Evolutionary conservation across 2,113 vertebrate species (phyloP).

Genomic region (Lipophrys pholis): DNA sequence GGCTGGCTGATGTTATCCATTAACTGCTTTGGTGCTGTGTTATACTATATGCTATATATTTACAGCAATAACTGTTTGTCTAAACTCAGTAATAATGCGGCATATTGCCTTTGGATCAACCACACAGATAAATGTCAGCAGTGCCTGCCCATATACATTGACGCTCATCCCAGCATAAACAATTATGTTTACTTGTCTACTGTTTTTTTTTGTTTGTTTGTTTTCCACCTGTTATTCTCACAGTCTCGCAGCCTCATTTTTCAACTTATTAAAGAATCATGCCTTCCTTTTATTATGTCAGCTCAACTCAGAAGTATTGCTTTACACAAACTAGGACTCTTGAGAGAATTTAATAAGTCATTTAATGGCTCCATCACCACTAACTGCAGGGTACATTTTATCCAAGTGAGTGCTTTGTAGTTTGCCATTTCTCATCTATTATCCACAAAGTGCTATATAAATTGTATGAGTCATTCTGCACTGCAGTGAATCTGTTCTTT

Average conservation of each 20-base stretch:
- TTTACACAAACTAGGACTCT: slow-evolving; percentile 62
- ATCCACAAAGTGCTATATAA: slow-evolving; percentile 68
- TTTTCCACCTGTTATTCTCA: slow-evolving; percentile 21
- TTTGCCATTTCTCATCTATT: slow-evolving; percentile 72
- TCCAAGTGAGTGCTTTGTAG: slow-evolving; percentile 74
- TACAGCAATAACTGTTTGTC: slow-evolving; percentile 36
- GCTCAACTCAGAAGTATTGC: slow-evolving; percentile 51
- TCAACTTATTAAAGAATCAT: slow-evolving; percentile 44
- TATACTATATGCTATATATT: slow-evolving; percentile 22
- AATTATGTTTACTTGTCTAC: not conserved
- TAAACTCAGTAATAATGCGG: slow-evolving; percentile 34
- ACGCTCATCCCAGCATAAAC: not conserved
- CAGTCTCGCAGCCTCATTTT: slow-evolving; percentile 28
- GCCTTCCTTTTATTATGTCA: slow-evolving; percentile 41
- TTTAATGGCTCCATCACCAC: slow-evolving; percentile 70
- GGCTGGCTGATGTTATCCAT: slow-evolving; percentile 33
- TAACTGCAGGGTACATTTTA: slow-evolving; percentile 71
- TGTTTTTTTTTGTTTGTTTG: not conserved
- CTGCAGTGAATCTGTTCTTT: slow-evolving; percentile 50
- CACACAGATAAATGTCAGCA: slow-evolving; percentile 50
- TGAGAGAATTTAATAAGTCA: slow-evolving; percentile 73
- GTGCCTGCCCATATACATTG: not conserved
- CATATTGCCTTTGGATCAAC: slow-evolving; percentile 51
- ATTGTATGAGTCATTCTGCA: slow-evolving; percentile 65
- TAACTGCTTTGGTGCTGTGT: not conserved